These are phyloP conservation scores for Intellagama lesueurii DNA, from an alignment of 2,797 vertebrate genomes.

Conservation along the genomic window DNA sequence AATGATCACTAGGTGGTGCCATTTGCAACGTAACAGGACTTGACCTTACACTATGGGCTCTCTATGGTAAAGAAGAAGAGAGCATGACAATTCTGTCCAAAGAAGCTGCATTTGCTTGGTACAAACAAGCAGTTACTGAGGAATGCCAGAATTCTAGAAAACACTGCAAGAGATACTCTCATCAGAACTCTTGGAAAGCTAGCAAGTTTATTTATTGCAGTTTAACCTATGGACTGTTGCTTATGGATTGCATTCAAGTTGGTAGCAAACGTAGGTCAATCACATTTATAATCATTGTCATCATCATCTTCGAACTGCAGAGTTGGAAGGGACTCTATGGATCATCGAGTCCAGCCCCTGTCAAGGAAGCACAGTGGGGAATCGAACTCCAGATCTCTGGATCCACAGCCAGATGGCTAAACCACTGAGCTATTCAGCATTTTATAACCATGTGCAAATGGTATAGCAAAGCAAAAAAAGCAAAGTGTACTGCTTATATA, in stretches of 20 bases:
- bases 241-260: not conserved
- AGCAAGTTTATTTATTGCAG: not conserved
- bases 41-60: too few relatives aligned
- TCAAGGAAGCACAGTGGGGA: too few relatives aligned
- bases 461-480: too few relatives aligned
- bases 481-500: too few relatives aligned
- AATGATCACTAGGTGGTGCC: slow-evolving; percentile 29
- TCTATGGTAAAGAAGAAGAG: not conserved
- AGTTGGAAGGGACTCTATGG: too few relatives aligned
- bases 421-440: too few relatives aligned
- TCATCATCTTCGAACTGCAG: too few relatives aligned
- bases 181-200: not conserved
- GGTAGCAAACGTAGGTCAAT: not conserved
- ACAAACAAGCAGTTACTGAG: not conserved
- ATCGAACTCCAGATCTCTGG: too few relatives aligned
- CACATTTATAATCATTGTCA: not conserved
- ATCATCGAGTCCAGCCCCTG: too few relatives aligned
- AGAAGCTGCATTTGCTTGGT: not conserved
- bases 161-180: not conserved
- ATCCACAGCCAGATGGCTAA: too few relatives aligned
- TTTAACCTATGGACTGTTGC: not conserved
- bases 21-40: slow-evolving; percentile 7
- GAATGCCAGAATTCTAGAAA: not conserved
- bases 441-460: too few relatives aligned
- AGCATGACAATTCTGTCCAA: not conserved